These are phyloP conservation scores for Dendroctonus valens DNA, from an alignment of 1,140 invertebrate genomes.

Conservation along the genomic window DNA sequence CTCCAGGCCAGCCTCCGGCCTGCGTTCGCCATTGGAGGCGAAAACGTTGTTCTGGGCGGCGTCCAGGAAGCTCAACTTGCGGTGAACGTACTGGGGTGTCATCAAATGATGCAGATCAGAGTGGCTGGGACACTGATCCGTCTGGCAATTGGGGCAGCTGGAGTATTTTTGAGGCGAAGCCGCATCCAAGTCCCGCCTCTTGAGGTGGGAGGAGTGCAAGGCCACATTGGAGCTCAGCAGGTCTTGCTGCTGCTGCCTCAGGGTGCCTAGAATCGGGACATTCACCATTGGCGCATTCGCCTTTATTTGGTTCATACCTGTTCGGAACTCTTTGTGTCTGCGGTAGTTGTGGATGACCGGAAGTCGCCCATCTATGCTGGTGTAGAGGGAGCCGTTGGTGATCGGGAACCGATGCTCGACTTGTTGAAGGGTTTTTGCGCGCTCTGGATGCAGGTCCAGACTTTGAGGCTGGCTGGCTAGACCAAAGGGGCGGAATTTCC, in stretches of 20 bases:
- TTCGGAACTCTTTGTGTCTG: conserved; percentile 47
- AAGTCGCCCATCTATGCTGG: conserved; percentile 52
- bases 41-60: conserved; percentile 29
- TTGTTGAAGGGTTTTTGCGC: conserved; percentile 42
- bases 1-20: neutral
- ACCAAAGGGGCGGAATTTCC: conserved; percentile 59
- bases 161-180: conserved; percentile 22
- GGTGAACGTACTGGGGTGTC: conserved; percentile 40
- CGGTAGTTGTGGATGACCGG: conserved; percentile 53
- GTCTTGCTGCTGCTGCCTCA: conserved; percentile 23
- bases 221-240: conserved; percentile 37
- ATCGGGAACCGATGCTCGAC: conserved; percentile 59
- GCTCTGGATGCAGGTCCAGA: conserved; percentile 41
- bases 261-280: conserved; percentile 1
- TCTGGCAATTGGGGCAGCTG: conserved; percentile 38
- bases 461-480: conserved; percentile 44
- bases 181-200: conserved; percentile 25
- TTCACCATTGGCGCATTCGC: neutral
- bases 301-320: conserved; percentile 21
- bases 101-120: conserved; percentile 41
- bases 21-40: conserved; percentile 14
- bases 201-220: conserved; percentile 39
- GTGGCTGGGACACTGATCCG: conserved; percentile 41
- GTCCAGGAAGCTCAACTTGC: conserved; percentile 39
- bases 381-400: conserved; percentile 61